Base-by-base conservation (phyloP, 2,888 invertebrate species). In the Eubasilissa splendida region DNA sequence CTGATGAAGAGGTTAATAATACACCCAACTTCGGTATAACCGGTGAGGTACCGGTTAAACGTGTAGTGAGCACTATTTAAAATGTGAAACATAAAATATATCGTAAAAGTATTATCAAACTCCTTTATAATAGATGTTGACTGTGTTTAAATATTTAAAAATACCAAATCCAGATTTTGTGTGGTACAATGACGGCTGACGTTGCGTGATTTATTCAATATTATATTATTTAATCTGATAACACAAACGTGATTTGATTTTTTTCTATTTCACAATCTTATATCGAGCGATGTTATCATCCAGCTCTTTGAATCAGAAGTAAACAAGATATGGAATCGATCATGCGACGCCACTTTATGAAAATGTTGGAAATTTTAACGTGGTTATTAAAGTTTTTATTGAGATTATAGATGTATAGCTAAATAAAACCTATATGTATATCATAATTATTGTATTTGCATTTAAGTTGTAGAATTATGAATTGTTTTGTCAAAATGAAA, bases 381-480 rank as follows among this genome's bases (percentile, higher is more conserved):
- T 76, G 75, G 70, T 66, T 76, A 70, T 74, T 74, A 80, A 80
- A 74, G 76, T 59, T 68, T 42, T 76, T 80, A 80, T 76, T 70
- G 80, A 80, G 76, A 80, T 80, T 80, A 58, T 76, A 70, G 74
- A 70, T 76, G 56, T 80, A 70, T 76, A 60, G 76, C 59, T 77
- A 77, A 63, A 66, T 66, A 56, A 73, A 56, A 59, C 75, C 60
- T 60, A 75, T 59, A 59, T 59, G 31, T 75, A 60, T 75, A 73
- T 73, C 42, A 54, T 71, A 54, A 71, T 42, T 71, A 73, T 73
- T 73, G 71, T 56, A 73, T 73, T 58, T 33, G 73, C 56, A 73
- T 73, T 63, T 73, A 58, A 58, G 56, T 73, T 73, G 73, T 73
- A 73, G 73, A 50, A 33, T 56, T 73, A 73, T 73, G 42, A 42